These are phyloP conservation scores for Gonioctena quinquepunctata DNA, from an alignment of 1,140 invertebrate genomes.

Conservation along the genomic window DNA sequence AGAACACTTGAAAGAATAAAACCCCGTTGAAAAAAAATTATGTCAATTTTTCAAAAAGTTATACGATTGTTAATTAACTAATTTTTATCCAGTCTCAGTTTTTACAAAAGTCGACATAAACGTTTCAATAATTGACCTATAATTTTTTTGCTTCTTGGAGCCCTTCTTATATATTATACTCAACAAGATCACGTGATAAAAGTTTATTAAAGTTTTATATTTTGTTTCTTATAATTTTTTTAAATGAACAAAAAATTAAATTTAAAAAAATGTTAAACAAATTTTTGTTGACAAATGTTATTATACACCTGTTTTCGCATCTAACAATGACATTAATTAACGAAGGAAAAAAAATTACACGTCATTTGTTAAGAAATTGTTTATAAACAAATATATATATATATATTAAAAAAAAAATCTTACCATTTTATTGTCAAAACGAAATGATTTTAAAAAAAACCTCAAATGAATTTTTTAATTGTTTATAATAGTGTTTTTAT, in stretches of 20 bases:
- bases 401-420: too few species aligned
- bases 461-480: too few species aligned
- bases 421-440: not conserved
- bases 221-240: not conserved
- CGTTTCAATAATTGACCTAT: not conserved
- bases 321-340: not conserved
- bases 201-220: not conserved
- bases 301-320: not conserved
- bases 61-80: too few species aligned
- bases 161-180: too few species aligned
- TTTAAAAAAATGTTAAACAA: too few species aligned
- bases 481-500: too few species aligned
- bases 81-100: not conserved
- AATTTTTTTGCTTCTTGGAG: too few species aligned
- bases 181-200: too few species aligned
- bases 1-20: not conserved
- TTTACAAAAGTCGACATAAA: not conserved
- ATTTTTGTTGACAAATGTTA: not conserved
- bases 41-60: not conserved
- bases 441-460: not conserved
- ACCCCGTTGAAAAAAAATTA: not conserved
- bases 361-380: not conserved
- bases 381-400: not conserved
- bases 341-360: not conserved
- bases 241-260: not conserved